phyloP scores from a whole-genome alignment of 1,140 invertebrate genomes.

The Sinonovacula constricta region DNA sequence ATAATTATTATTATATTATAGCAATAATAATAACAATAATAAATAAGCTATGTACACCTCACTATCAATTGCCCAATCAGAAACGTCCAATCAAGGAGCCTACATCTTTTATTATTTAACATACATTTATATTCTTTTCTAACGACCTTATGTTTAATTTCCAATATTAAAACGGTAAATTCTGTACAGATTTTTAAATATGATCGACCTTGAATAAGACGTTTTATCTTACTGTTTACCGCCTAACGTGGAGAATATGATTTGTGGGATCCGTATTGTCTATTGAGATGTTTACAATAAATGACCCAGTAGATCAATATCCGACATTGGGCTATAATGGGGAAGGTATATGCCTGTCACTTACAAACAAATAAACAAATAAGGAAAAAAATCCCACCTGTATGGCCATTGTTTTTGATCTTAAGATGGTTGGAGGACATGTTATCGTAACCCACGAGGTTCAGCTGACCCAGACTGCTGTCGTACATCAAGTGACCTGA shows the following conservation, averaged over 20 bases:
- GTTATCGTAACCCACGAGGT: constrained; percentile 16
- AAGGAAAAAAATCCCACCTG: constrained; percentile 10
- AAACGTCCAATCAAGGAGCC: too few species aligned
- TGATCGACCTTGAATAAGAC: neutral
- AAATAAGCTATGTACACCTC: too few species aligned
- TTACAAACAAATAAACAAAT: neutral
- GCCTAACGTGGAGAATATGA: neutral
- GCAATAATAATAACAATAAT: too few species aligned
- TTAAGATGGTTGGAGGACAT: neutral
- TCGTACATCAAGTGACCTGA: neutral
- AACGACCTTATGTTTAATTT: too few species aligned
- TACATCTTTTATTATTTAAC: too few species aligned
- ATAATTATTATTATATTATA: too few species aligned
- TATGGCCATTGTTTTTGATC: constrained; percentile 29
- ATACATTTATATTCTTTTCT: too few species aligned
- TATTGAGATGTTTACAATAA: neutral
- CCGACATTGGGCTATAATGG: neutral
- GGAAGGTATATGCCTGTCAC: too few species aligned
- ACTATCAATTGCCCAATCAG: too few species aligned
- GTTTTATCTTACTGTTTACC: neutral
- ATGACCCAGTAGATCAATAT: neutral
- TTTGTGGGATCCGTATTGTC: too few species aligned
- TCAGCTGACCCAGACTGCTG: neutral
- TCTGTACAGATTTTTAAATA: too few species aligned
- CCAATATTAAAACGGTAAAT: too few species aligned